Conservation (phyloP, 2,888 invertebrate species). For the Mystacides longicornis region DNA sequence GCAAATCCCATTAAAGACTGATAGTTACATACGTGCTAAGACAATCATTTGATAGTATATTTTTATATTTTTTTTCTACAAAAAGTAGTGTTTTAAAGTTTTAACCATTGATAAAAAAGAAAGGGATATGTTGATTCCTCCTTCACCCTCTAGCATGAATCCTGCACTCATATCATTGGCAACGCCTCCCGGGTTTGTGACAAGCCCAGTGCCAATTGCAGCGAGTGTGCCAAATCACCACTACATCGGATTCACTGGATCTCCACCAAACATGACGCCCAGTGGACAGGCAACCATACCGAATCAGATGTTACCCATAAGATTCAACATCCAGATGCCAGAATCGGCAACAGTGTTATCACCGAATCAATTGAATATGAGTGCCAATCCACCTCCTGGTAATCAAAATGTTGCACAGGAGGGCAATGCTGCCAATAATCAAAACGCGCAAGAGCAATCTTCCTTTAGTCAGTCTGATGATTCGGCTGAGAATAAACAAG, state of each 20-base stretch:
- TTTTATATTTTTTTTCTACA: background rate
- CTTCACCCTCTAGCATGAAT: constrained; percentile 32
- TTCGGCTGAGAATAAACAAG: constrained; percentile 34
- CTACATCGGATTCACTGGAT: constrained; percentile 21
- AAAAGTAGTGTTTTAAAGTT: background rate
- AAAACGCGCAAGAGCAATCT: constrained; percentile 9
- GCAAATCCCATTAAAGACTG: background rate
- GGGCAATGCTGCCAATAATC: background rate
- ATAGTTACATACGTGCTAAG: background rate
- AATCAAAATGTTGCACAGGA: background rate
- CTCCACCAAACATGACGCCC: constrained; percentile 23
- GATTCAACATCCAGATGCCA: constrained; percentile 7
- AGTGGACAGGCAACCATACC: constrained; percentile 22
- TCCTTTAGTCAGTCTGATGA: constrained; percentile 22
- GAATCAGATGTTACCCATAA: constrained; percentile 17
- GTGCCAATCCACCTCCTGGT: background rate
- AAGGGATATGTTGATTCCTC: constrained; percentile 38
- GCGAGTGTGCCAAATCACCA: constrained; percentile 26
- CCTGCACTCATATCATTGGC: constrained; percentile 23
- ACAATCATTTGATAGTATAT: background rate
- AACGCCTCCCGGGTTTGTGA: constrained; percentile 23
- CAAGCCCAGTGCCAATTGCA: constrained; percentile 21
- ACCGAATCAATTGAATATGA: constrained; percentile 8
- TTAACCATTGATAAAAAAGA: background rate
- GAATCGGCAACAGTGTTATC: constrained; percentile 10